phyloP scores from a whole-genome alignment of 2,797 vertebrate species.

The Discoglossus pictus region DNA sequence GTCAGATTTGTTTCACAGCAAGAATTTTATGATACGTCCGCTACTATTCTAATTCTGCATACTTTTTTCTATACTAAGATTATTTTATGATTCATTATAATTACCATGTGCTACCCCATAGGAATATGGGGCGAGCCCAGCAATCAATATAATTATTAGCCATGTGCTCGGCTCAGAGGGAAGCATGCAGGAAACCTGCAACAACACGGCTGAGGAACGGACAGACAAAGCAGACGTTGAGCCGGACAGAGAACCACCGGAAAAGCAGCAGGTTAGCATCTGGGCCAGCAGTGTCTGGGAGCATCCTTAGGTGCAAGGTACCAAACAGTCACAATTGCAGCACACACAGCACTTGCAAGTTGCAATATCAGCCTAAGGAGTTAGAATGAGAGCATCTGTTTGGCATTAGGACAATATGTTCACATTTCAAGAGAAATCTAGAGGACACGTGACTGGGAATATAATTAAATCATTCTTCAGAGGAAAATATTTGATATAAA shows the following conservation, averaged over 20 bases:
- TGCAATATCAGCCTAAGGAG: too few species aligned
- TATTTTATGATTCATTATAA: conserved; percentile 17
- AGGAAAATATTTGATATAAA: too few species aligned
- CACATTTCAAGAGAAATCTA: too few species aligned
- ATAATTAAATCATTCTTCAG: too few species aligned
- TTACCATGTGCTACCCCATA: conserved; percentile 42
- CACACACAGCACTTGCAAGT: background rate
- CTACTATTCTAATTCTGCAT: too few species aligned
- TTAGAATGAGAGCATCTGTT: too few species aligned
- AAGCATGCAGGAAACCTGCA: conserved; percentile 46
- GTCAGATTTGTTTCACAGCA: conserved; percentile 25
- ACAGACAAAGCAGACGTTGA: conserved; percentile 46
- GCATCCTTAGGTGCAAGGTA: conserved; percentile 44
- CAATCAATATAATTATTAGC: conserved; percentile 43
- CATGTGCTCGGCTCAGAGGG: conserved; percentile 41
- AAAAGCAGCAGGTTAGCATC: conserved; percentile 49
- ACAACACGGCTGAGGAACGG: conserved; percentile 43
- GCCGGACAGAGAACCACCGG: conserved; percentile 40
- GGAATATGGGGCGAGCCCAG: conserved; percentile 47
- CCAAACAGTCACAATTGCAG: conserved; percentile 16
- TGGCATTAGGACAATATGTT: too few species aligned
- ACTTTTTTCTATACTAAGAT: background rate
- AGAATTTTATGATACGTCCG: background rate
- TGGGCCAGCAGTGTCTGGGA: conserved; percentile 43
- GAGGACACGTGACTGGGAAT: too few species aligned